Evolutionary conservation across 2,113 vertebrate genomes (phyloP).

Genomic region (Geothlypis trichas): DNA sequence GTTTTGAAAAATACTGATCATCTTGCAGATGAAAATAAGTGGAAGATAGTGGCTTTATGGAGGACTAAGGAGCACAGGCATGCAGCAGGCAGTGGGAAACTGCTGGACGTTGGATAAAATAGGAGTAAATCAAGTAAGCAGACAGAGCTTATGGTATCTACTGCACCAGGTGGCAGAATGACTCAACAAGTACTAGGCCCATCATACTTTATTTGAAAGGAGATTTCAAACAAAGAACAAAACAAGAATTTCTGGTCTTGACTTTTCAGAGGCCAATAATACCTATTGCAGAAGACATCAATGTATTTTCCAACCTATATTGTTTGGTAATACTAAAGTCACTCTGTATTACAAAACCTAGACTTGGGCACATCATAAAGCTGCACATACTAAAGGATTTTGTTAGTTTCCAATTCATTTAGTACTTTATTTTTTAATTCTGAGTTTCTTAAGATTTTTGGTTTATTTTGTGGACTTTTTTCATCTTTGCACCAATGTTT

Average conservation of each 20-base stretch:
- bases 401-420: background rate
- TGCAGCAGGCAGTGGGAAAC: background rate
- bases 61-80: background rate
- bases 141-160: background rate
- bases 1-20: background rate
- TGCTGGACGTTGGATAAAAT: background rate
- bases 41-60: background rate
- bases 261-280: background rate
- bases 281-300: background rate
- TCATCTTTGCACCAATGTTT: background rate
- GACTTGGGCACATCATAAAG: background rate
- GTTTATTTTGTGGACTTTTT: background rate
- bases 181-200: fast-evolving
- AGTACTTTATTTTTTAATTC: background rate
- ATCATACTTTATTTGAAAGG: background rate
- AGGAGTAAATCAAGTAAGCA: background rate
- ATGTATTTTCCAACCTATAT: background rate
- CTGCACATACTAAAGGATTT: background rate
- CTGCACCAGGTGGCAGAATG: background rate
- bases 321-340: background rate
- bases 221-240: background rate
- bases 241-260: background rate
- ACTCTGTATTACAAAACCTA: fast-evolving
- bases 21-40: background rate
- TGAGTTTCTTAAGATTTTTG: background rate